Evolutionary conservation across 1,140 invertebrate species (phyloP).

Genomic region (Zaprionus tsacasi): DNA sequence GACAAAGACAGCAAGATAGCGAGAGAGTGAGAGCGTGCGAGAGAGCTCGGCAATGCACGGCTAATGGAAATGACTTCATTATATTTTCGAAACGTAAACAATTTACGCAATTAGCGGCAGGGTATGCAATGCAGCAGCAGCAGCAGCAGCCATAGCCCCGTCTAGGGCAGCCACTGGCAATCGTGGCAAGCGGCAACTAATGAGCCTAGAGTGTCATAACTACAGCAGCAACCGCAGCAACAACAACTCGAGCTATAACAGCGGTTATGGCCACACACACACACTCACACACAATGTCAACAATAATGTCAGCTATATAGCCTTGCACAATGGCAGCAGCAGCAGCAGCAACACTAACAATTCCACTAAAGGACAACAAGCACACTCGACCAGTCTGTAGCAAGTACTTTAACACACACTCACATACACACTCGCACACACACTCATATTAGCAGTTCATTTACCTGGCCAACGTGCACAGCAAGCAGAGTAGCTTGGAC

Average conservation of each 20-base stretch:
- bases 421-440: conserved; percentile 13
- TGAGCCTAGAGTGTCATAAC: conserved; percentile 78
- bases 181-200: conserved; percentile 76
- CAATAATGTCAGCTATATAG: conserved; percentile 46
- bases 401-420: conserved; percentile 21
- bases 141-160: conserved; percentile 15
- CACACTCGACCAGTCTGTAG: conserved; percentile 45
- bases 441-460: conserved; percentile 65
- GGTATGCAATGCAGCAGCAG: conserved; percentile 54
- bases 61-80: conserved; percentile 81
- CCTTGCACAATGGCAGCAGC: conserved; percentile 32
- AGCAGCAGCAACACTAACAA: conserved; percentile 62
- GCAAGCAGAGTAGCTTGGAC: conserved; percentile 46
- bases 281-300: conserved; percentile 51
- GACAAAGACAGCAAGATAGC: neutral
- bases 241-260: conserved; percentile 50
- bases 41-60: too few species aligned
- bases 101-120: conserved; percentile 78
- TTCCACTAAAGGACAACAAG: conserved; percentile 64
- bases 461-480: conserved; percentile 69
- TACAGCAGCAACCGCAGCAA: conserved; percentile 42
- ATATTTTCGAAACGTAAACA: conserved; percentile 80
- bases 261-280: conserved; percentile 39
- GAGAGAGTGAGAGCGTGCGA: conserved; percentile 12
- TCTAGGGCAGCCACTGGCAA: conserved; percentile 45